A percentile compares a stretch with the other conserved stretches of the same genome.
phyloP scores from a whole-genome alignment of 2,888 invertebrate species.

The Drosophila hawaiiensis region DNA sequence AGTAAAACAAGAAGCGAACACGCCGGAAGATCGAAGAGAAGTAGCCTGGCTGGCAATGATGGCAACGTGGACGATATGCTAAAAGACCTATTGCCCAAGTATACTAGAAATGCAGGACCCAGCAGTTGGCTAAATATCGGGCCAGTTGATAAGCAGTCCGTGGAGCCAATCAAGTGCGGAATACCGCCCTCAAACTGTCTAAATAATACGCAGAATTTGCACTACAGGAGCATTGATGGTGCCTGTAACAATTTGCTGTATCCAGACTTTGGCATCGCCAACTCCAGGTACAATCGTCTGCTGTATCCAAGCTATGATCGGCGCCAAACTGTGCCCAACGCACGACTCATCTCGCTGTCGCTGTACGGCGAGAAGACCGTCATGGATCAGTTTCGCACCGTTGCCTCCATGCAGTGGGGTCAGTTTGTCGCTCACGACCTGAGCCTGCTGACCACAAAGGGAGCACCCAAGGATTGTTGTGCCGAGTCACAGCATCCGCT shows the following conservation, averaged over 20 bases:
- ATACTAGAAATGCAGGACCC: conserved; percentile 18
- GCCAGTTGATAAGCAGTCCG: conserved; percentile 6
- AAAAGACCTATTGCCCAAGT: conserved; percentile 49
- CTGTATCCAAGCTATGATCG: conserved; percentile 68
- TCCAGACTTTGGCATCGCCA: conserved; percentile 68
- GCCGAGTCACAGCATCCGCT: conserved; percentile 50
- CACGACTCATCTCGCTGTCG: conserved; percentile 73
- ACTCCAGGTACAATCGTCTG: conserved; percentile 67
- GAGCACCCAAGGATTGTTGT: conserved; percentile 77
- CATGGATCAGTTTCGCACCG: conserved; percentile 71
- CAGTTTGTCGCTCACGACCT: conserved; percentile 80
- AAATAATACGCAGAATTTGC: conserved; percentile 65
- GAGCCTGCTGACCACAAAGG: conserved; percentile 55
- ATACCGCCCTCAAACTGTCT: conserved; percentile 69
- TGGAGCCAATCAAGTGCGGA: conserved; percentile 59
- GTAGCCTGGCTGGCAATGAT: conserved; percentile 21
- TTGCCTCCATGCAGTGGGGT: conserved; percentile 80
- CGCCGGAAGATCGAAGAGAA: conserved; percentile 32
- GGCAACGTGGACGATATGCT: conserved; percentile 53
- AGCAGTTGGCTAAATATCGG: conserved; percentile 31
- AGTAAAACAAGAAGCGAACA: not conserved
- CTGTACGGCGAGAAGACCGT: conserved; percentile 74
- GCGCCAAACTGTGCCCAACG: conserved; percentile 68
- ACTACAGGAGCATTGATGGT: conserved; percentile 78
- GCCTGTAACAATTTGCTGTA: conserved; percentile 78